Conservation (phyloP, 2,113 vertebrate genomes). For the Muntiacus muntjak region DNA sequence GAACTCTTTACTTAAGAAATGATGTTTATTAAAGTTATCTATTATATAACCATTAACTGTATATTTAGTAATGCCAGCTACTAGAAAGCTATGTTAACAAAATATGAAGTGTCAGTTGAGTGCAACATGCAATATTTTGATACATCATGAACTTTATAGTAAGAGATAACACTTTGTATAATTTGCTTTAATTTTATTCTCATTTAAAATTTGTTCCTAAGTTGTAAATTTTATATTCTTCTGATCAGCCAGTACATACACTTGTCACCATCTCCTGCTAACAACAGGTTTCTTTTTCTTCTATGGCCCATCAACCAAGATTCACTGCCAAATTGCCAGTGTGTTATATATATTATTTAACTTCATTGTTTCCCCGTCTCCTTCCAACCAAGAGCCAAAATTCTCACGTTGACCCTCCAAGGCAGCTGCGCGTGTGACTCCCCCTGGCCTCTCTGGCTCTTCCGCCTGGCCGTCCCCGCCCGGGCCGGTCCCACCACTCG, state of each 20-base stretch:
- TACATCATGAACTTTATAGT: neutral
- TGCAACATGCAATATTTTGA: neutral
- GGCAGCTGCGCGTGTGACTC: neutral
- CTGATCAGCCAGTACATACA: neutral
- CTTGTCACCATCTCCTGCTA: neutral
- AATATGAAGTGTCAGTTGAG: neutral
- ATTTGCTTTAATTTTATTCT: neutral
- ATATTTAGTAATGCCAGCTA: neutral
- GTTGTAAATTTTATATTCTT: neutral
- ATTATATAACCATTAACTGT: neutral
- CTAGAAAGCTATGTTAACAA: neutral
- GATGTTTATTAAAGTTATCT: neutral
- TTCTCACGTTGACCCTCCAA: neutral
- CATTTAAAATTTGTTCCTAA: neutral
- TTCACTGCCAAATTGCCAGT: neutral
- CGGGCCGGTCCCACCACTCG: too few species aligned
- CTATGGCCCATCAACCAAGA: accelerated
- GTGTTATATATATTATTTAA: neutral
- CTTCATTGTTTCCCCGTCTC: neutral
- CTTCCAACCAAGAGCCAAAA: neutral
- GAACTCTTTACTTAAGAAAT: neutral
- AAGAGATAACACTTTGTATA: neutral
- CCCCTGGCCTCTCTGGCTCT: neutral
- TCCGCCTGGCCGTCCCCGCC: neutral
- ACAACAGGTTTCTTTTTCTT: neutral